Percentiles rank a stretch among this genome's conserved stretches.
Conservation (phyloP, 2,113 vertebrate genomes). For the Pangasianodon gigas region DNA sequence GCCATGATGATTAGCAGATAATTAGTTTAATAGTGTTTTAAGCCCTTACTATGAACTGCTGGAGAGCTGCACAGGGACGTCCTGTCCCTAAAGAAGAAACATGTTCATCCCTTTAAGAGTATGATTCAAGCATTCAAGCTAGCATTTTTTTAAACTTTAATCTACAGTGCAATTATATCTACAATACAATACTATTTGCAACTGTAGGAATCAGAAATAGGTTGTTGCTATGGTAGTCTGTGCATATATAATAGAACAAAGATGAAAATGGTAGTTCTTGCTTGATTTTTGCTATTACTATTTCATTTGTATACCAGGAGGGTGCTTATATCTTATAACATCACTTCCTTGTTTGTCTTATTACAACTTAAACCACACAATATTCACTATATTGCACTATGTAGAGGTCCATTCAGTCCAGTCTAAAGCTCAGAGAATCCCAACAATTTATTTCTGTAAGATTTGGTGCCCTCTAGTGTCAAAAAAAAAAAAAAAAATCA, state of each 20-base stretch:
- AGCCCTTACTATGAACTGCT: background rate
- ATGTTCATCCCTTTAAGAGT: background rate
- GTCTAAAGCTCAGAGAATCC: background rate
- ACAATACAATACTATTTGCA: background rate
- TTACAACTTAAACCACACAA: background rate
- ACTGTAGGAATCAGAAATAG: background rate
- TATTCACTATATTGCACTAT: background rate
- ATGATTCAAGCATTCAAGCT: background rate
- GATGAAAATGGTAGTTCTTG: background rate
- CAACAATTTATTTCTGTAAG: background rate
- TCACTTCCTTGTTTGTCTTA: background rate
- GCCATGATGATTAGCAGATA: background rate
- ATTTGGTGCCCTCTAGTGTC: slow-evolving; percentile 11
- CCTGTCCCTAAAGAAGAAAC: slow-evolving; percentile 12
- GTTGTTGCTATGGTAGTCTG: background rate
- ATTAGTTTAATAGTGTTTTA: slow-evolving; percentile 1
- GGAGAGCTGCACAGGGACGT: background rate
- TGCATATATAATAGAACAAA: background rate
- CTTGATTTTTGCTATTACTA: background rate
- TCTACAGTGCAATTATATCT: background rate
- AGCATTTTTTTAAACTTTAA: background rate
- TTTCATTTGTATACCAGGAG: background rate
- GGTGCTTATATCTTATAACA: background rate
- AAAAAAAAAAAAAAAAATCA: background rate
- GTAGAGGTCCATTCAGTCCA: background rate